Conservation (phyloP, 2,888 invertebrate genomes). For the Timandra comae region DNA sequence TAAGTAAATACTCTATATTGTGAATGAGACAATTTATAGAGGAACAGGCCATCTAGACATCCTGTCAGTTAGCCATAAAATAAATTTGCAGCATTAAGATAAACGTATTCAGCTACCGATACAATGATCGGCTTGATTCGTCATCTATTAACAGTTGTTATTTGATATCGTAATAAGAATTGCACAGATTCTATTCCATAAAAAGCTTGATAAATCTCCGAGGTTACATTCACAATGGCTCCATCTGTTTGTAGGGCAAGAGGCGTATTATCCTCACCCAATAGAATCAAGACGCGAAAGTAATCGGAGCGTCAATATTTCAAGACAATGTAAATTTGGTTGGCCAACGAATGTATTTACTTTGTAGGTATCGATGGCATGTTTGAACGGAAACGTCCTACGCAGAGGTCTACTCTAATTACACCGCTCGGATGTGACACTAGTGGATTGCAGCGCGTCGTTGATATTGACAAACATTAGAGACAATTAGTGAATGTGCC, state of each 20-base stretch:
- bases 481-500: conserved; percentile 14
- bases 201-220: conserved; percentile 9
- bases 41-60: conserved; percentile 44
- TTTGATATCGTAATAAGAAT: conserved; percentile 14
- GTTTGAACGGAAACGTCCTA: conserved; percentile 42
- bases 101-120: conserved; percentile 3
- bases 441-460: conserved; percentile 26
- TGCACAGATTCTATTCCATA: conserved; percentile 9
- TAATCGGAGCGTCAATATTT: conserved; percentile 19
- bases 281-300: conserved; percentile 16
- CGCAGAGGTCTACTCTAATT: conserved; percentile 36
- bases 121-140: conserved; percentile 5
- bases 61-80: conserved; percentile 35
- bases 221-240: conserved; percentile 10
- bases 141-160: conserved; percentile 8
- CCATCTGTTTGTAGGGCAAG: conserved; percentile 9
- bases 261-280: conserved; percentile 18
- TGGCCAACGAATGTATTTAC: conserved; percentile 27
- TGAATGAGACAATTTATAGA: conserved; percentile 35
- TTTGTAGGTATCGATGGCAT: conserved; percentile 27
- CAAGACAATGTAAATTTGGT: conserved; percentile 27
- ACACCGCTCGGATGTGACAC: conserved; percentile 37
- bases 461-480: conserved; percentile 18
- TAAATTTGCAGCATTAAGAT: conserved; percentile 18
- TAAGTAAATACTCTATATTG: conserved; percentile 14